Percentiles rank a stretch among this genome's conserved stretches.
Evolutionary conservation across 1,140 invertebrate genomes (phyloP).

Genomic region (Oscheius sp.): DNA sequence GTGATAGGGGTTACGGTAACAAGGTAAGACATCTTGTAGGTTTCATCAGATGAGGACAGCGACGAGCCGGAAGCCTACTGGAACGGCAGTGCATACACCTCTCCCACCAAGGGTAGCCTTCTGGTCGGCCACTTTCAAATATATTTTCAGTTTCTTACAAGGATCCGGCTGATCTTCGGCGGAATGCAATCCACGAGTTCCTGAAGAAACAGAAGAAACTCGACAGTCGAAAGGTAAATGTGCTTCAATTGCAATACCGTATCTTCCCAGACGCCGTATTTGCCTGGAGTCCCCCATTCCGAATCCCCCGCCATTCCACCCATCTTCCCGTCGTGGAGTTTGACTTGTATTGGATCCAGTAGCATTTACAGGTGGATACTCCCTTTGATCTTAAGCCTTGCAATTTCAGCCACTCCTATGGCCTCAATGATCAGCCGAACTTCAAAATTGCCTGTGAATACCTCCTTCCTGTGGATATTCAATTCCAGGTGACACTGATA

Average conservation of each 20-base stretch:
- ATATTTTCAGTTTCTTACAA: too few species aligned
- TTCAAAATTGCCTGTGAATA: constrained; percentile 84
- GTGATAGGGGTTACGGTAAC: too few species aligned
- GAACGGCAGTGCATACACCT: too few species aligned
- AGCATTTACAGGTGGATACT: constrained; percentile 70
- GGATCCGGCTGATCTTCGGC: too few species aligned
- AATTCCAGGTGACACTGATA: constrained; percentile 67
- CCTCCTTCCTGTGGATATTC: constrained; percentile 90
- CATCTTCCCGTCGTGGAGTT: constrained; percentile 85
- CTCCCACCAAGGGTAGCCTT: too few species aligned
- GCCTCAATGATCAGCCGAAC: constrained; percentile 71
- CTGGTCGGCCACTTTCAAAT: too few species aligned
- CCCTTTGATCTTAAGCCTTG: background rate
- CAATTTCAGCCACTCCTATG: constrained; percentile 75
- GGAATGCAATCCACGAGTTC: constrained; percentile 27
- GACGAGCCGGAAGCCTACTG: too few species aligned
- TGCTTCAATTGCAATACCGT: background rate
- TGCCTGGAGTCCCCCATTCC: constrained; percentile 12
- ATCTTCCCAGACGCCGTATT: background rate
- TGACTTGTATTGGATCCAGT: constrained; percentile 83
- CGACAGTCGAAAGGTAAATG: constrained; percentile 9
- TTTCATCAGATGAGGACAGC: too few species aligned
- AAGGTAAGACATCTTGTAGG: background rate
- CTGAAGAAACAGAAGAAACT: constrained; percentile 23
- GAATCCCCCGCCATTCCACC: constrained; percentile 67